phyloP scores from a whole-genome alignment of 2,888 invertebrate species.

The Thumatha senex region DNA sequence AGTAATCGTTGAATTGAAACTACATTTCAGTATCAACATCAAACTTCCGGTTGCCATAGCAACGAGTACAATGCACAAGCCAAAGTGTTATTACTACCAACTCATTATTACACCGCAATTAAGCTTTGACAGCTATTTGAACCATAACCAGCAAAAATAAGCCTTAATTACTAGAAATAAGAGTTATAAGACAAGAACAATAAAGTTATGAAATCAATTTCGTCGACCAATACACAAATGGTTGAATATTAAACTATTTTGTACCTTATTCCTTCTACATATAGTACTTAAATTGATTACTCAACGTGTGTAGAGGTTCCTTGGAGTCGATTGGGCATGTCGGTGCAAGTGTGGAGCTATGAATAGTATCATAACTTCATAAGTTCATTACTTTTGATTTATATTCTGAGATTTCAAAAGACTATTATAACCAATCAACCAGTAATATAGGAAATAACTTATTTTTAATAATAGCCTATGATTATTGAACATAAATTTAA shows the following conservation, averaged over 20 bases:
- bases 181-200: conserved; percentile 12
- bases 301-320: conserved; percentile 9
- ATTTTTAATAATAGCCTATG: conserved; percentile 23
- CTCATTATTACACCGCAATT: conserved; percentile 54
- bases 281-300: conserved; percentile 13
- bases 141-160: conserved; percentile 11
- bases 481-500: conserved; percentile 32
- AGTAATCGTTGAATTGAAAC: conserved; percentile 1
- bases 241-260: conserved; percentile 11
- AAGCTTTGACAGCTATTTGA: conserved; percentile 25
- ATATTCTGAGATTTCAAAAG: conserved; percentile 39
- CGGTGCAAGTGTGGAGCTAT: conserved; percentile 32
- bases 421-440: conserved; percentile 37
- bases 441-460: conserved; percentile 10
- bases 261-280: conserved; percentile 10
- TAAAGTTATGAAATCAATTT: conserved; percentile 32
- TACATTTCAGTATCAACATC: conserved; percentile 7
- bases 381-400: conserved; percentile 41
- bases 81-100: conserved; percentile 52
- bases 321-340: conserved; percentile 34
- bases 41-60: conserved; percentile 43
- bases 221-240: conserved; percentile 8
- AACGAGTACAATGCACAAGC: conserved; percentile 53
- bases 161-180: conserved; percentile 13
- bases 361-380: conserved; percentile 25